Evolutionary conservation across 2,888 invertebrate species (phyloP), one percentile per base, ranked within the genome.

Genomic region (Galeopsomyia nigrocyanea): DNA sequence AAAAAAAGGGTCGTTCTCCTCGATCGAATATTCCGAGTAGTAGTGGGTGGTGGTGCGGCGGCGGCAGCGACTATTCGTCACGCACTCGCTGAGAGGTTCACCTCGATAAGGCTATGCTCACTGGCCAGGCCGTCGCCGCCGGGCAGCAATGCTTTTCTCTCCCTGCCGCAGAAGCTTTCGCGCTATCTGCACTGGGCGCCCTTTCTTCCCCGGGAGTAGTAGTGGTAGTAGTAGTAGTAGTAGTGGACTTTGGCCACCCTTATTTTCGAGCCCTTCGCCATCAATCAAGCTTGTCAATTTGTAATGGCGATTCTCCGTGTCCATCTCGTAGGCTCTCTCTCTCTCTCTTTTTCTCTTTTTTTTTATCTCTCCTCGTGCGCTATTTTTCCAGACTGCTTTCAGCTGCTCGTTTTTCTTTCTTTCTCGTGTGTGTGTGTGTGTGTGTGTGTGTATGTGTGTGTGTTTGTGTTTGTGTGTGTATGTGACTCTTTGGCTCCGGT

Each of bases 211-310:
- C 77, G 69, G 51, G 19, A 39, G 39, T 39, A 39, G n/a, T n/a
- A n/a, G n/a, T n/a, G n/a, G n/a, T n/a, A n/a, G n/a, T n/a, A n/a
- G n/a, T n/a, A n/a, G n/a, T n/a, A n/a, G n/a, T 76, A 68, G 65
- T 50, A 75, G 71, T 76, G 74, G 73, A 77, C 76, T 74, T 76
- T 66, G 68, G 75, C 72, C 58, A 68, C 66, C 57, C 63, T 63
- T 68, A 63, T 71, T 71, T 66, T 66, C 60, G 68, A 67, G 22
- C 67, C 78, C 77, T 77, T 75, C 82, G 83, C 86, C 87, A 88
- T 88, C 88, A 88, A 88, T 88, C 88, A 88, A 87, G 84, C 85
- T 87, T 88, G 88, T 88, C 88, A 88, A 87, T 87, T 87, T 87
- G 87, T 88, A 88, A 88, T 88, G 88, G 88, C 87, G 86, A 86